phyloP scores from a whole-genome alignment of 2,888 invertebrate genomes.

The Gerris lacustris region DNA sequence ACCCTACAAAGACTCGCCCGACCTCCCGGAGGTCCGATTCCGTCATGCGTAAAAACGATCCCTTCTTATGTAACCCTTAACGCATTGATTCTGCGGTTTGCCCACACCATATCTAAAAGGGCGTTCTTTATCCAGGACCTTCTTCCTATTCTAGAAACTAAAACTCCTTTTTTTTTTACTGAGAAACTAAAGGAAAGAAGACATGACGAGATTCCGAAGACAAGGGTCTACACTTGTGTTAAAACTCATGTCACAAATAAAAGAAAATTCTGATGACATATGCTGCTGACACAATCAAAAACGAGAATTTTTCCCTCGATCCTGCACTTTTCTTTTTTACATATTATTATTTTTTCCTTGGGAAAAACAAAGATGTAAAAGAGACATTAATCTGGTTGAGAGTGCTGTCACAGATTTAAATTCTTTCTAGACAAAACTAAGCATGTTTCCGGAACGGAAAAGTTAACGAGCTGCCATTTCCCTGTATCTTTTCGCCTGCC shows the following conservation, averaged over 20 bases:
- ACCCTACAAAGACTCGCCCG: background rate
- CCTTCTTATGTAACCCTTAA: background rate
- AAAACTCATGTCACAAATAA: background rate
- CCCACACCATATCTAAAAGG: background rate
- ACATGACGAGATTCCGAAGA: background rate
- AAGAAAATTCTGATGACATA: background rate
- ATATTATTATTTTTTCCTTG: too few species aligned
- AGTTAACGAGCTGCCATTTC: background rate
- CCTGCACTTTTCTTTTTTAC: too few species aligned
- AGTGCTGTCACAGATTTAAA: too few species aligned
- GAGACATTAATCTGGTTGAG: too few species aligned
- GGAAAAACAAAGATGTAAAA: too few species aligned
- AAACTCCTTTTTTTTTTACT: background rate
- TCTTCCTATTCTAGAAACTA: background rate
- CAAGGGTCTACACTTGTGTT: background rate
- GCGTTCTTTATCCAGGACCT: background rate
- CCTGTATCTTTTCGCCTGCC: background rate
- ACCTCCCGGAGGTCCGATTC: background rate
- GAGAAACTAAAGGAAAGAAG: too few species aligned
- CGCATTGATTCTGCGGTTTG: background rate
- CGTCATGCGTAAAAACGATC: conserved; percentile 3
- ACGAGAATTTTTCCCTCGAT: background rate
- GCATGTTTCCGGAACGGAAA: background rate
- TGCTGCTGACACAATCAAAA: background rate
- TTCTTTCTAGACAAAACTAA: background rate